phyloP scores from a whole-genome alignment of 2,888 invertebrate genomes.

The Malthinus flaveolus region DNA sequence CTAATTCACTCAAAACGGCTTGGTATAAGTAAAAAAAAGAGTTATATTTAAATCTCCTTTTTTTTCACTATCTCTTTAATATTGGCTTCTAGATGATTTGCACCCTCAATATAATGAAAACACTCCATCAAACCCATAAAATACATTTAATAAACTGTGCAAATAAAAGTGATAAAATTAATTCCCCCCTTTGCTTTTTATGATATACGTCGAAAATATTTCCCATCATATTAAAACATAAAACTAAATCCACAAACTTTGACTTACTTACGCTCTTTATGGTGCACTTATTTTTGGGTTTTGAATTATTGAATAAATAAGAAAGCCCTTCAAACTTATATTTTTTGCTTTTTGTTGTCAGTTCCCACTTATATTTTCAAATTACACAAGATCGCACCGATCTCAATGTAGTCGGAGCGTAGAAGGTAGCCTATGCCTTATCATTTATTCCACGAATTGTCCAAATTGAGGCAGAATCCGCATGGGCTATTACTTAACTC shows the following conservation, averaged over 20 bases:
- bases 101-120: slow-evolving; percentile 35
- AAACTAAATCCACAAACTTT: slow-evolving; percentile 16
- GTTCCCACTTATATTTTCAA: too few species aligned
- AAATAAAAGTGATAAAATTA: slow-evolving; percentile 29
- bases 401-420: too few species aligned
- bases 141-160: slow-evolving; percentile 27
- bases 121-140: slow-evolving; percentile 34
- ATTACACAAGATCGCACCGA: too few species aligned
- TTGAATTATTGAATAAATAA: too few species aligned
- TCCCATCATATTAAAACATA: slow-evolving; percentile 24
- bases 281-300: too few species aligned
- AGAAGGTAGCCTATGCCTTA: too few species aligned
- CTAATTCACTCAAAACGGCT: slow-evolving; percentile 37
- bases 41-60: slow-evolving; percentile 34
- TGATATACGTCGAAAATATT: slow-evolving; percentile 14
- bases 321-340: too few species aligned
- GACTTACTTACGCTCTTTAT: background rate
- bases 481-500: too few species aligned
- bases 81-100: slow-evolving; percentile 17
- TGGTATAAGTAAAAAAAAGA: slow-evolving; percentile 14
- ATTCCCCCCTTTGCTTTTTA: slow-evolving; percentile 8
- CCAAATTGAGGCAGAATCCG: too few species aligned
- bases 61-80: too few species aligned
- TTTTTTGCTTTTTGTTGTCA: too few species aligned
- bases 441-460: too few species aligned